These are phyloP conservation scores for Nezara viridula DNA, from an alignment of 2,888 invertebrate species.

Conservation along the genomic window DNA sequence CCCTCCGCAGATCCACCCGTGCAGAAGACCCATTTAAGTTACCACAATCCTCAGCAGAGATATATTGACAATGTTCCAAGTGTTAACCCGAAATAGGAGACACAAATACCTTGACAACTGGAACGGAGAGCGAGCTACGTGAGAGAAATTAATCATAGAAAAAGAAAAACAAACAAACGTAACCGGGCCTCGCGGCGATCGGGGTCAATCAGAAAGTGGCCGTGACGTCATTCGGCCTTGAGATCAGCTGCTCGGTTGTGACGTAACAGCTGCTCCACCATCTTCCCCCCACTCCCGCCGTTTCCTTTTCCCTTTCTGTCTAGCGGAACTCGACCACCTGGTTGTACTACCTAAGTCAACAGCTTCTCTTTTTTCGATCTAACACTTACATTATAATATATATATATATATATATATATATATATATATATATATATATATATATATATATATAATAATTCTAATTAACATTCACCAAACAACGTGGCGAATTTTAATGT, in stretches of 20 bases:
- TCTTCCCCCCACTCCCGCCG: neutral
- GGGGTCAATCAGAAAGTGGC: conserved; percentile 43
- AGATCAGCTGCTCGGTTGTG: conserved; percentile 30
- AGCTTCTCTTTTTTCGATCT: too few species aligned
- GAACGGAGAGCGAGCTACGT: neutral
- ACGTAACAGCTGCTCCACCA: conserved; percentile 15
- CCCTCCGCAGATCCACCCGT: too few species aligned
- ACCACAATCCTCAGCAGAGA: neutral
- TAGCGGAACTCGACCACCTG: neutral
- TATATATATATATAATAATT: too few species aligned
- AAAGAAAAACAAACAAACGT: neutral
- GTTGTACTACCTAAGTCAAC: too few species aligned
- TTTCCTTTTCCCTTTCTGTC: neutral
- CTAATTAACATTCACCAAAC: too few species aligned
- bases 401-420: too few species aligned
- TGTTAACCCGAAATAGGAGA: neutral
- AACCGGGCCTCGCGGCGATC: neutral
- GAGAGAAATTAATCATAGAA: conserved; percentile 2
- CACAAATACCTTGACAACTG: neutral
- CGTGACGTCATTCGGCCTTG: conserved; percentile 36
- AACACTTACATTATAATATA: too few species aligned
- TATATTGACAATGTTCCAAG: neutral
- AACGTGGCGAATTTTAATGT: too few species aligned
- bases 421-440: too few species aligned
- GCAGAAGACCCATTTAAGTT: too few species aligned